Base-by-base conservation (phyloP, 2,888 invertebrate genomes). In the Chaitophorus viminalis region DNA sequence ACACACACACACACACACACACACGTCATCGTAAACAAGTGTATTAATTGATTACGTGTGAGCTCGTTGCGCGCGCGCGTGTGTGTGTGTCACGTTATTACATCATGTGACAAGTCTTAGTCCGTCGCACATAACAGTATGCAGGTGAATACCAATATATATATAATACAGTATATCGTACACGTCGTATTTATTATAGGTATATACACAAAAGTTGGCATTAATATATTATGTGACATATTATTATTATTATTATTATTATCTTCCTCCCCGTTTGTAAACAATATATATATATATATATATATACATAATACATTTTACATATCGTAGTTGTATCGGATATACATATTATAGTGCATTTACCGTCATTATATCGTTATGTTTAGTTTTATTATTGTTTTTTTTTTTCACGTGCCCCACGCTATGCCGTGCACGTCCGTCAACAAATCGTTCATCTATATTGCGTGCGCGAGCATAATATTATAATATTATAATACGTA, bases 1-100 rank as follows among this genome's bases (percentile, higher is more conserved):
- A 29, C 11, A 79, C 4, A n/a, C 11, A 79, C 36, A 72, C 29
- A n/a, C n/a, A n/a, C n/a, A 9, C 11, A n/a, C 29, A 1, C 3
- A 18, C n/a, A 17, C 52, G 31, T 25, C 21, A 25, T 60, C 60
- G 60, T 60, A 21, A 21, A 21, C 8, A 70, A 29, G 29, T 60
- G 29, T 8, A 39, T 39, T 83, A 83, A 83, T 83, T 75, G 75
- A 83, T 83, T 83, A 75, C 33, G 54, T 29, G 21, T 18, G 74
- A 29, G 8, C 78, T 1, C 60, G 60, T 25, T 18, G 60, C 36
- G 54, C 33, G 60, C 65, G 39, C n/a, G n/a, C n/a, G n/a, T n/a
- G n/a, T n/a, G n/a, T n/a, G n/a, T n/a, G n/a, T n/a, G n/a, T n/a
- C n/a, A n/a, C n/a, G n/a, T n/a, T n/a, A n/a, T n/a, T 33, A 21